Base-by-base conservation (phyloP, 2,888 invertebrate genomes). In the Pristionchus maxplancki region DNA sequence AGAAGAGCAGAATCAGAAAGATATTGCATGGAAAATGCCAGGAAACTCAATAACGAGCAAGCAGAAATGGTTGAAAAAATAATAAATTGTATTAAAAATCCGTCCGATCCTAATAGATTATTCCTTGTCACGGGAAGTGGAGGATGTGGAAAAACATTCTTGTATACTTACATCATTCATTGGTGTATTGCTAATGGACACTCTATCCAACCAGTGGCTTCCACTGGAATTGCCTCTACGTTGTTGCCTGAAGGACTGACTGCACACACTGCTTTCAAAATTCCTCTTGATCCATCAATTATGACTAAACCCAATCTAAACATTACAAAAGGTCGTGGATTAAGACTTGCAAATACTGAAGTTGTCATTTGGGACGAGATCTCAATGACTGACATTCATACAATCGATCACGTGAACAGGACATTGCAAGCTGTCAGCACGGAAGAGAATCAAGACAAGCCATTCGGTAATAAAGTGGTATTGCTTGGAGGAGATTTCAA, bases 181-280 rank as follows among this genome's bases (percentile, higher is more conserved):
- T 37, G 62, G 24, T 53, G 53, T 13, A 88, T n/a, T 24, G 37
- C 34, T 11, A 58, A 37, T 37, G 64, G 44, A 11, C 34, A n/a
- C 6, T 58, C 44, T 15, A 74, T 82, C 17, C 4, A 88, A 9
- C 17, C 87, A 17, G 37, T 58, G 17, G 89, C 89, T 24, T 74
- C 85, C 15, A 89, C 89, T 24, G 89, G 89, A 44, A 89, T 87
- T 28, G 89, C 89, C 1, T 81, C 89, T 1, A 87, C 87, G 4
- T 53, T 89, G 9, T 34, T 89, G 15, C 48, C 62, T 15, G 87
- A 87, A 17, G 89, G 78, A 20, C 28, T 34, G 20, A 87, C 78
- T 24, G 86, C 82, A 40, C 86, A 87, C 48, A 50, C 58, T 17
- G 81, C 58, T 31, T 78, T 89, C 78, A 44, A 78, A 40, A 86